Conservation (phyloP, 2,888 invertebrate genomes). For the Strigamia maritima region DNA sequence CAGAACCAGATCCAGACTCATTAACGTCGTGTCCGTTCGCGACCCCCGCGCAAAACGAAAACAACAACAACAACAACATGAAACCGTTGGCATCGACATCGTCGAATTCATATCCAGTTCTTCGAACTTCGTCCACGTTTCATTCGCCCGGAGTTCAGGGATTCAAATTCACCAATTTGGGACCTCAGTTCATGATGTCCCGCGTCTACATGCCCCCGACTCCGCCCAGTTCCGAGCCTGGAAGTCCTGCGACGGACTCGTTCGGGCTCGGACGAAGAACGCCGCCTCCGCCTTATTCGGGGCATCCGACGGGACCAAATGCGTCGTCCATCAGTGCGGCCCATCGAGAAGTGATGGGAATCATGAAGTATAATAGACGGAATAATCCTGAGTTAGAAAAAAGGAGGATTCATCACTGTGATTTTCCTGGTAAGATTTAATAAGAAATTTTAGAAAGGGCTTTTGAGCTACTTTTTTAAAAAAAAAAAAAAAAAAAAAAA, state of each 20-base stretch:
- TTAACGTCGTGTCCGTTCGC: conserved; percentile 42
- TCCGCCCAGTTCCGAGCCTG: conserved; percentile 83
- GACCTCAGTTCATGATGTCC: conserved; percentile 45
- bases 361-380: conserved; percentile 77
- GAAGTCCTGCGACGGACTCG: conserved; percentile 62
- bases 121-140: conserved; percentile 36
- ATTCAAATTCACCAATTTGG: conserved; percentile 41
- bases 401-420: conserved; percentile 91
- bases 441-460: too few relatives aligned
- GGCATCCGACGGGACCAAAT: conserved; percentile 47
- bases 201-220: conserved; percentile 80
- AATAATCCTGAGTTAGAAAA: conserved; percentile 97
- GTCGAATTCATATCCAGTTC: neutral
- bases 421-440: conserved; percentile 87
- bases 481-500: too few relatives aligned
- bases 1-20: conserved; percentile 35
- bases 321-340: conserved; percentile 29
- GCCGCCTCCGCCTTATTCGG: conserved; percentile 74
- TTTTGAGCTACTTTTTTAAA: too few relatives aligned
- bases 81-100: conserved; percentile 43
- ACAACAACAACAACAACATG: neutral
- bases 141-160: conserved; percentile 38
- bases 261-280: conserved; percentile 62
- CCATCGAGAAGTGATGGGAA: conserved; percentile 29
- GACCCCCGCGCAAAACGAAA: neutral